Conservation (phyloP, 1,140 invertebrate species). For the Brachionus paranguensis region DNA sequence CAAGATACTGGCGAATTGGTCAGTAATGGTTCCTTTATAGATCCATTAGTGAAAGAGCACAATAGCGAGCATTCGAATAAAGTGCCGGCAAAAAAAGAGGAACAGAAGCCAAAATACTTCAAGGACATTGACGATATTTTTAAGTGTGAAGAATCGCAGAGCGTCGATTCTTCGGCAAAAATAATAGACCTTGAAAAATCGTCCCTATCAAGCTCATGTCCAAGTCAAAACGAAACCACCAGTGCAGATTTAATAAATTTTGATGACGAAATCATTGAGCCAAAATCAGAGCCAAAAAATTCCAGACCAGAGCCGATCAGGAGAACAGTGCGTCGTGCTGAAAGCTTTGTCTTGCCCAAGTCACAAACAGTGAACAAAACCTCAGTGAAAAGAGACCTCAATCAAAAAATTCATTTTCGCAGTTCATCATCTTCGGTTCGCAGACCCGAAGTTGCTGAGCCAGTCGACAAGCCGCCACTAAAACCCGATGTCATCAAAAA, state of each 20-base stretch:
- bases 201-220: not conserved
- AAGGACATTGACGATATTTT: constrained; percentile 20
- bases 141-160: not conserved
- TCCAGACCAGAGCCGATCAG: not conserved
- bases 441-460: not conserved
- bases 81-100: not conserved
- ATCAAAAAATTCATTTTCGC: not conserved
- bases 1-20: constrained; percentile 32
- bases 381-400: not conserved
- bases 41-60: not conserved
- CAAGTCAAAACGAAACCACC: not conserved
- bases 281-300: not conserved
- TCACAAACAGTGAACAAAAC: not conserved
- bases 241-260: not conserved
- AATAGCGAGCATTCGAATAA: constrained; percentile 16
- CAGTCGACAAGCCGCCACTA: not conserved
- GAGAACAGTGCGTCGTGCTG: not conserved
- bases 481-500: not conserved
- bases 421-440: not conserved
- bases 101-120: not conserved
- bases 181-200: not conserved
- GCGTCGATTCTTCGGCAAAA: not conserved
- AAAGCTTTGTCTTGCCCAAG: constrained; percentile 12
- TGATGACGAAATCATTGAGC: not conserved
- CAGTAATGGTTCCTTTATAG: not conserved